phyloP scores from a whole-genome alignment of 2,113 vertebrate species.

The Oncorhynchus tshawytscha region DNA sequence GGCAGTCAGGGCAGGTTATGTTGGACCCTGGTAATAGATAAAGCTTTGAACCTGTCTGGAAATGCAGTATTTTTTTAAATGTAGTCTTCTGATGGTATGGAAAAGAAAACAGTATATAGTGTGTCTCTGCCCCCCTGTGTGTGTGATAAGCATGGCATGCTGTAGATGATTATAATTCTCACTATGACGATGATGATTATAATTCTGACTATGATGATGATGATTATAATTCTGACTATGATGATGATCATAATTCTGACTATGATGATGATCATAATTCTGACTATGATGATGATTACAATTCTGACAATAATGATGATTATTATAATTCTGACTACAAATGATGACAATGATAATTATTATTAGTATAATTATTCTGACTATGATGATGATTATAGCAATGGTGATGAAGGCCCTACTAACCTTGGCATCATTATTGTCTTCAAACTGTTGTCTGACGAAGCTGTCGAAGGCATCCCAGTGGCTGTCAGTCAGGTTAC shows the following conservation, averaged over 20 bases:
- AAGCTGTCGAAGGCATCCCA: constrained; percentile 81
- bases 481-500: constrained; percentile 74
- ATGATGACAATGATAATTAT: too few relatives aligned
- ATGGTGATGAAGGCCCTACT: background rate
- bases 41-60: background rate
- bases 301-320: too few relatives aligned
- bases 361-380: too few relatives aligned
- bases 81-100: background rate
- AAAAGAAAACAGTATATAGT: background rate
- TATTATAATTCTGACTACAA: too few relatives aligned
- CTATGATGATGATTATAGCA: background rate
- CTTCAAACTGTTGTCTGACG: constrained; percentile 77
- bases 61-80: background rate
- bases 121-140: background rate
- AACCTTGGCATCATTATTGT: constrained; percentile 76
- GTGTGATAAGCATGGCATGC: background rate
- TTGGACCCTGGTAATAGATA: background rate
- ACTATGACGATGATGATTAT: too few relatives aligned
- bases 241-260: too few relatives aligned
- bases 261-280: too few relatives aligned
- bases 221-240: too few relatives aligned
- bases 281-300: too few relatives aligned
- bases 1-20: background rate
- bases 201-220: too few relatives aligned
- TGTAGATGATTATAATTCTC: background rate